Evolutionary conservation across 2,888 invertebrate species (phyloP), one percentile per base, ranked within the genome.

Genomic region (Cheilosia variabilis): DNA sequence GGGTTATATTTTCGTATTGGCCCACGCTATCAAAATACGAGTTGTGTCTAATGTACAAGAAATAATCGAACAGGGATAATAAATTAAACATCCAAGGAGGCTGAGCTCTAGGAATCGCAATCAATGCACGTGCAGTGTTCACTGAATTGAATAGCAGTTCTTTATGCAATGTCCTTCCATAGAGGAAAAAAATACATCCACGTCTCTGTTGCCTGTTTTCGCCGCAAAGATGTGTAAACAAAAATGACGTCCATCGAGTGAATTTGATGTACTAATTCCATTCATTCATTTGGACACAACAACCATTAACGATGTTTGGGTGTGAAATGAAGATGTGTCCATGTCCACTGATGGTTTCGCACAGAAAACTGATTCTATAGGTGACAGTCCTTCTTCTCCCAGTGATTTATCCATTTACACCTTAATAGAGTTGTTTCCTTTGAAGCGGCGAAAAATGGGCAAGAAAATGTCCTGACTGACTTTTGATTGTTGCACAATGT

Each of bases 1-100:
- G 81, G 76, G 76, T 76, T 72, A 69, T 47, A 19, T 24, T 52
- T 52, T 15, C 52, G n/a, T 22, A 27, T 27, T 71, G 66, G 79
- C 84, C 80, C 84, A 84, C 75, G 80, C 80, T 84, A 83, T 83
- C 66, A 73, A 78, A 73, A 60, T 68, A 55, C 53, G 5, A 68
- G 22, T 62, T 83, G 19, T 63, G 60, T 71, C 76, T 72, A 81
- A 81, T 86, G 76, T 72, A 68, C 86, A 45, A 72, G 81, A 86
- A 86, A 76, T 81, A 80, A 80, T 86, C 41, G 66, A 81, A 68
- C 86, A 81, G 81, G 84, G 81, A 86, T 77, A 86, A 86, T 86
- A 86, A 86, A 86, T 86, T 86, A 81, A 66, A 55, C 47, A 80
- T 75, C 66, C 55, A 53, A 22, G 63, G 68, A 69, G 47, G 19